Evolutionary conservation across 2,113 vertebrate species (phyloP).

Genomic region (Gobio gobio): DNA sequence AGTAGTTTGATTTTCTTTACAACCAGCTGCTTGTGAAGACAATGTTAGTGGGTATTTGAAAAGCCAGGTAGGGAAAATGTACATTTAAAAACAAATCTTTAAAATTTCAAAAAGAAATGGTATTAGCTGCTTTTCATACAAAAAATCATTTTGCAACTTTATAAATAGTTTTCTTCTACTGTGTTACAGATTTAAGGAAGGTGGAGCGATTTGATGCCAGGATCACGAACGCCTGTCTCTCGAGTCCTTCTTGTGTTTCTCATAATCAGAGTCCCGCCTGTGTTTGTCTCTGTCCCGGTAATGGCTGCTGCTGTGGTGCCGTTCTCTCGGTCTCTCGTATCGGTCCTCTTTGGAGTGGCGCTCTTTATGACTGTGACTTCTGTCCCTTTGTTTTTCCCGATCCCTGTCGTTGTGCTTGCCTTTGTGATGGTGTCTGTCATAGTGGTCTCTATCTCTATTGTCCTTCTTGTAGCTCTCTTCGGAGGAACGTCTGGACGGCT

Average conservation of each 20-base stretch:
- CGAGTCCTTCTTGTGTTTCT: conserved; percentile 84
- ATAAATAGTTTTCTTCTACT: conserved; percentile 64
- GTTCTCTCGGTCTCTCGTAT: conserved; percentile 83
- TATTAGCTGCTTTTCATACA: conserved; percentile 47
- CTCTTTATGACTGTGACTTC: conserved; percentile 69
- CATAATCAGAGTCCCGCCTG: conserved; percentile 80
- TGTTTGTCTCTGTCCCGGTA: conserved; percentile 73
- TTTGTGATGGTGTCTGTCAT: conserved; percentile 85
- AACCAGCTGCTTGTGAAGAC: conserved; percentile 34
- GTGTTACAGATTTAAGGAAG: conserved; percentile 60
- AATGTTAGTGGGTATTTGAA: not conserved
- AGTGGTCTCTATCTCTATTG: conserved; percentile 75
- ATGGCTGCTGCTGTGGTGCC: conserved; percentile 75
- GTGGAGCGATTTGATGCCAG: conserved; percentile 47
- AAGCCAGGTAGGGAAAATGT: not conserved
- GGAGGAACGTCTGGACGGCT: conserved; percentile 78
- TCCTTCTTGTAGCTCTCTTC: conserved; percentile 79
- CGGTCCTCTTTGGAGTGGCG: conserved; percentile 76
- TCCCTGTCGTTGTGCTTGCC: conserved; percentile 82
- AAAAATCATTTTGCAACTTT: conserved; percentile 54
- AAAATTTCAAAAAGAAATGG: conserved; percentile 25
- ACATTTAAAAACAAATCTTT: conserved; percentile 27
- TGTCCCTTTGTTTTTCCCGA: conserved; percentile 71
- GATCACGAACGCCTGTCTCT: conserved; percentile 79
- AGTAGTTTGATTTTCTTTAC: conserved; percentile 49